Base-by-base conservation (phyloP, 2,113 vertebrate genomes). In the Stegostoma tigrinum region DNA sequence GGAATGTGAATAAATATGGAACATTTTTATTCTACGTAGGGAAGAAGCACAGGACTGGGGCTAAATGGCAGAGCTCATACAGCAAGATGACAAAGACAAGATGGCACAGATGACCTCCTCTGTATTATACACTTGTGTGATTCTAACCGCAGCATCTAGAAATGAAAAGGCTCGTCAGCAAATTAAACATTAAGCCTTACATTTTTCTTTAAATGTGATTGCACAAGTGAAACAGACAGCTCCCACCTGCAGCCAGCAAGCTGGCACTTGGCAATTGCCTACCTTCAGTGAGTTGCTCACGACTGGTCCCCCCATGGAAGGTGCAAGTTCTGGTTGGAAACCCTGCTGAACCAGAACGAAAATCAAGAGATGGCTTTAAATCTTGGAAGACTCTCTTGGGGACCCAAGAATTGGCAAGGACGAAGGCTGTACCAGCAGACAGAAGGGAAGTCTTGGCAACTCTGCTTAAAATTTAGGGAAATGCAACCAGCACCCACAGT, bases 281-380 rank as follows among this genome's bases (percentile, higher is more conserved):
- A 95, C 94, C 94, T 95, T 95, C 94, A 95, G 67, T 15, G 94
- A 95, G 67, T 95, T 95, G 94, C 94, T 30, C 42, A 95, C 94
- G 52, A 95, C 30, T 95, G 94, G 94, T 70, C 94, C 94, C 72
- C 27, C 94, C 94, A 95, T 72, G 68, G 94, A 48, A 95, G 24
- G 89, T n/a, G 89, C 94, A 95, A 48, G 66, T 21, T 95, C 94
- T 30, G 67, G 21, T 72, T 72, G 66, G 68, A 72, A 95, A 95
- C 64, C 94, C 94, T 95, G 94, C 67, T 72, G 42, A 48, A 95
- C 94, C 94, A 72, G 67, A 45, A 95, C 67, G 68, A 95, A 95
- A 72, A 95, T 72, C 93, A 95, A 75, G 42, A 95, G 67, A 30
- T 48, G 66, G 42, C 64, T 27, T 72, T 95, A 72, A 91, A 72